These are phyloP conservation scores for Cosmopolites sordidus DNA, from an alignment of 2,888 invertebrate genomes.

Conservation along the genomic window DNA sequence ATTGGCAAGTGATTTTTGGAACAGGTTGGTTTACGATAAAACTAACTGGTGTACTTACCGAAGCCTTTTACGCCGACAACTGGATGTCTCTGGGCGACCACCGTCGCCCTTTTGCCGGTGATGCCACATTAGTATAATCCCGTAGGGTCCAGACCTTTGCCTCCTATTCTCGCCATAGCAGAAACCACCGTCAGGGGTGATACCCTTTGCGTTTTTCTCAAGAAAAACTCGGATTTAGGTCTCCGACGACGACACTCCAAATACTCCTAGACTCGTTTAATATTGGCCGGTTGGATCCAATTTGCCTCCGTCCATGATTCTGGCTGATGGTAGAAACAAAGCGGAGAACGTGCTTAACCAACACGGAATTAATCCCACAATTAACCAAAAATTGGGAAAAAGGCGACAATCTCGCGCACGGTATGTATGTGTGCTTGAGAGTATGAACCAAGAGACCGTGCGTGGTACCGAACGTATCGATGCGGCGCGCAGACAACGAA, in stretches of 20 bases:
- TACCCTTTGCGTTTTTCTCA: slow-evolving; percentile 11
- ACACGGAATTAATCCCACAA: too few species aligned
- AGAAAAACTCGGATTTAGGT: slow-evolving; percentile 20
- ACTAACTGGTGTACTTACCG: slow-evolving; percentile 45
- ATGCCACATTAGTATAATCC: slow-evolving; percentile 49
- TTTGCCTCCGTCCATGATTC: slow-evolving; percentile 46
- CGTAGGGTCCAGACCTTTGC: slow-evolving; percentile 45
- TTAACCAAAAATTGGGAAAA: too few species aligned
- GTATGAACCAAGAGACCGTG: background rate
- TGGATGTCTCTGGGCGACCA: slow-evolving; percentile 49
- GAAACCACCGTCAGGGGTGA: background rate
- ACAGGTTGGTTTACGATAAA: too few species aligned
- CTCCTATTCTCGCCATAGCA: slow-evolving; percentile 28
- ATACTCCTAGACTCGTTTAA: slow-evolving; percentile 27
- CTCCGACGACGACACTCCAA: slow-evolving; percentile 6
- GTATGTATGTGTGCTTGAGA: background rate
- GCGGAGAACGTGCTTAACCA: background rate
- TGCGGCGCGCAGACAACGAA: slow-evolving; percentile 21
- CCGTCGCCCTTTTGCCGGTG: slow-evolving; percentile 47
- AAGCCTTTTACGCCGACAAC: slow-evolving; percentile 48
- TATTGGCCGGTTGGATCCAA: slow-evolving; percentile 48
- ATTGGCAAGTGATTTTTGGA: too few species aligned
- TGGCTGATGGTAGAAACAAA: slow-evolving; percentile 1
- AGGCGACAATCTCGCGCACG: too few species aligned
- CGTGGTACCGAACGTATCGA: slow-evolving; percentile 19